A percentile compares a stretch with the other conserved stretches of the same genome.
phyloP scores from a whole-genome alignment of 2,113 vertebrate genomes.

The Leuciscus idus region DNA sequence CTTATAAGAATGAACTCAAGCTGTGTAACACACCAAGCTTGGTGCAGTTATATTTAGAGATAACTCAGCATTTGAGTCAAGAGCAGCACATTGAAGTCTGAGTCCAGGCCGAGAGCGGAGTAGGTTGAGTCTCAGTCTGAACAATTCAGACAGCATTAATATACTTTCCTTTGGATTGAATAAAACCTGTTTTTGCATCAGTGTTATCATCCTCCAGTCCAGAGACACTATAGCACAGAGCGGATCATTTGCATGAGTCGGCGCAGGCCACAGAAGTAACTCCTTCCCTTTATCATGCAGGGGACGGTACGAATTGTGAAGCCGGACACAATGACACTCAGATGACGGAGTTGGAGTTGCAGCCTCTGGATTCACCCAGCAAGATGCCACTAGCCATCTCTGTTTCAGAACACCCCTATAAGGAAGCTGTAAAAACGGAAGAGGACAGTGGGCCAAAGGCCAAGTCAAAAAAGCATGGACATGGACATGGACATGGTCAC shows the following conservation, averaged over 20 bases:
- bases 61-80: background rate
- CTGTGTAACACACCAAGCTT: background rate
- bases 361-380: conserved; percentile 82
- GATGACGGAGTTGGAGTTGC: conserved; percentile 83
- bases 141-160: background rate
- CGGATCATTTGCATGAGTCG: too few species aligned
- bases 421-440: conserved; percentile 64
- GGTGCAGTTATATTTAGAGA: background rate
- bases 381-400: conserved; percentile 73
- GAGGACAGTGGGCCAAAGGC: conserved; percentile 73
- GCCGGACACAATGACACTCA: conserved; percentile 87
- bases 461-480: conserved; percentile 78
- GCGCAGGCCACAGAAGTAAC: background rate
- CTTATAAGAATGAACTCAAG: background rate
- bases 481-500: conserved; percentile 85
- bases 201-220: too few species aligned
- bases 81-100: background rate
- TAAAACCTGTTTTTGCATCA: too few species aligned
- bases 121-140: background rate
- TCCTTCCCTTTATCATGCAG: conserved; percentile 63
- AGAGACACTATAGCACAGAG: too few species aligned
- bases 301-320: conserved; percentile 80
- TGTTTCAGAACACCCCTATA: conserved; percentile 67
- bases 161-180: too few species aligned
- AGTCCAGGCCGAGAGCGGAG: background rate